Evolutionary conservation across 2,113 vertebrate genomes (phyloP), one percentile per base, ranked within the genome.

Genomic region (Pygoscelis adeliae): DNA sequence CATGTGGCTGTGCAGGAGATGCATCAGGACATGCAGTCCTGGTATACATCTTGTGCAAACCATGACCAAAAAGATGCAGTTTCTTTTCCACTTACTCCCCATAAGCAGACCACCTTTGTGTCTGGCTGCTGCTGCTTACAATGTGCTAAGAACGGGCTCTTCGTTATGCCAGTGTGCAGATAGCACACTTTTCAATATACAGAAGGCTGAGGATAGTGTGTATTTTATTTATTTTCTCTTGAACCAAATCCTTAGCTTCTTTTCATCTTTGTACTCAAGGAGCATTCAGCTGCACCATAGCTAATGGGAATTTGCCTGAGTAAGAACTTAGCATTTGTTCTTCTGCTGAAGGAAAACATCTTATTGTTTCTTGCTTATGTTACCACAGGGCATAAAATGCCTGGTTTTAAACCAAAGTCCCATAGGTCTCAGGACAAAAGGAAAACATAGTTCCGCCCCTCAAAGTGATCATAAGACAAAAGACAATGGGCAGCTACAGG

Each of bases 401-500:
- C 67, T 92, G 27, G 5, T 92, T 90, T 78, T 87, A 83, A 90
- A 65, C 36, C 61, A 5, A 82, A 91, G 73, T 71, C 89, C 73
- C 89, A 69, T 56, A 74, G 73, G 76, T 81, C 40, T 84, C 46
- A 76, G 47, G 83, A 95, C 76, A 89, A 96, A 94, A 92, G 36
- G 77, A 95, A 92, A 92, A 82, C 59, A 90, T 10, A 74, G 59
- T 90, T 87, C 80, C 7, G 1, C 72, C 61, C 65, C 67, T 84
- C 69, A 59, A 90, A 95, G 59, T n/a, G 77, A 76, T 88, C 61
- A 13, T 59, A 71, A 95, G 83, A 83, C 59, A 74, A 87, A 92
- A 81, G 59, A 90, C 79, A 96, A 90, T 81, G 77, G 67, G 79
- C 72, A 92, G 79, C 71, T 92, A 70, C 55, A 95, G 76, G 46